phyloP scores from a whole-genome alignment of 2,888 invertebrate species.

The Epinotia ramella region DNA sequence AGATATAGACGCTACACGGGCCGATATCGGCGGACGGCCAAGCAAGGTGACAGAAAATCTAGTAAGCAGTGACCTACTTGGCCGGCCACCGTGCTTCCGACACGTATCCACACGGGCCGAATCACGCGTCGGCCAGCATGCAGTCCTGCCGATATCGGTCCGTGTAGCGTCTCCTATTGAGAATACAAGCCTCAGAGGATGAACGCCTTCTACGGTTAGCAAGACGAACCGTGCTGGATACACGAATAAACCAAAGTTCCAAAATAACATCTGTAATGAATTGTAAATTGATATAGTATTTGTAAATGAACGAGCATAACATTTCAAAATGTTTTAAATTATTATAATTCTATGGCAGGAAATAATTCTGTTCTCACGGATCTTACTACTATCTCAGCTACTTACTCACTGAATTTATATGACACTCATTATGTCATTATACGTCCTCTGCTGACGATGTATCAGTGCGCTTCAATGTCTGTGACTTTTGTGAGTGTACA shows the following conservation, averaged over 20 bases:
- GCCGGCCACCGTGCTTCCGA: too few species aligned
- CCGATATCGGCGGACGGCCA: too few species aligned
- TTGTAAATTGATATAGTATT: slow-evolving; percentile 5
- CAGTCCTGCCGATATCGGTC: too few species aligned
- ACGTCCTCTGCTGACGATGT: neutral
- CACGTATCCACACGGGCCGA: too few species aligned
- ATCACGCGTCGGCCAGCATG: too few species aligned
- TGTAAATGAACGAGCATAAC: neutral
- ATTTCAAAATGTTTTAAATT: neutral
- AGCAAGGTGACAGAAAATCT: too few species aligned
- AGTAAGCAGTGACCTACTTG: too few species aligned
- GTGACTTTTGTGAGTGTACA: neutral
- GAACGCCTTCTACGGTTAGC: neutral
- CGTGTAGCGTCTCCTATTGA: too few species aligned
- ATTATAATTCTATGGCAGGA: neutral
- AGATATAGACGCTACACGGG: too few species aligned
- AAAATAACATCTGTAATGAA: neutral
- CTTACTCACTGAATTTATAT: neutral
- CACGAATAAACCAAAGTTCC: neutral
- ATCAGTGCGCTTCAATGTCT: slow-evolving; percentile 1
- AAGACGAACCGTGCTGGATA: neutral
- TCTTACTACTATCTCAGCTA: too few species aligned
- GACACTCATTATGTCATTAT: neutral
- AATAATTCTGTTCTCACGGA: neutral
- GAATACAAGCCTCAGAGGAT: too few species aligned